These are phyloP conservation scores for Heliconius charithonia DNA, from an alignment of 2,888 invertebrate genomes.

Conservation along the genomic window DNA sequence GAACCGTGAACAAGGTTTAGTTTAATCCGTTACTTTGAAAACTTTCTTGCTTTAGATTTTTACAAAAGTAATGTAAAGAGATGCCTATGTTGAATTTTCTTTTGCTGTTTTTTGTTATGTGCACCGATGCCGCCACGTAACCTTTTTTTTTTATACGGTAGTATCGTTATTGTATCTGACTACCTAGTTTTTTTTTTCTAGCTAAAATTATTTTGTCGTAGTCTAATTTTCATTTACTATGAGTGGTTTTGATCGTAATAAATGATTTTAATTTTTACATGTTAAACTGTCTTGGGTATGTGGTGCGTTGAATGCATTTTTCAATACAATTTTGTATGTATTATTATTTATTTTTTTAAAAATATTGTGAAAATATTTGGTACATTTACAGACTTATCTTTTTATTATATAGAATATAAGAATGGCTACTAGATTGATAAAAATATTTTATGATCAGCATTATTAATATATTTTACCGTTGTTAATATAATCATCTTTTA, in stretches of 20 bases:
- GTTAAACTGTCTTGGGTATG: neutral
- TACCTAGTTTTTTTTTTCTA: neutral
- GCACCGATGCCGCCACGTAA: neutral
- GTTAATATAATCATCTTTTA: neutral
- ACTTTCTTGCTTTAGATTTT: conserved; percentile 6
- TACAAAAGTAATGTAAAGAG: neutral
- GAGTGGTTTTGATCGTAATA: neutral
- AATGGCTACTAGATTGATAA: neutral
- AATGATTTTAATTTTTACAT: neutral
- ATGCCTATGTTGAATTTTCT: neutral
- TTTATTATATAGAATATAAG: neutral
- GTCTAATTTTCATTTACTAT: neutral
- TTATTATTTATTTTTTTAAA: neutral
- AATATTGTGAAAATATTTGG: neutral
- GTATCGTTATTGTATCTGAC: neutral
- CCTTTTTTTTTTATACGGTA: neutral
- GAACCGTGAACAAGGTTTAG: conserved; percentile 40
- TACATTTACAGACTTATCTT: neutral
- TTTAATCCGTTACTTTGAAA: conserved; percentile 30
- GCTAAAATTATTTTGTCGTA: neutral
- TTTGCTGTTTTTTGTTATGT: neutral
- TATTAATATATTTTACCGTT: neutral
- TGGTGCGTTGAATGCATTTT: neutral
- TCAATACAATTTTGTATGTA: neutral
- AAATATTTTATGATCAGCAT: neutral